These are phyloP conservation scores for Spheniscus humboldti DNA, from an alignment of 2,797 vertebrate species.

Conservation along the genomic window DNA sequence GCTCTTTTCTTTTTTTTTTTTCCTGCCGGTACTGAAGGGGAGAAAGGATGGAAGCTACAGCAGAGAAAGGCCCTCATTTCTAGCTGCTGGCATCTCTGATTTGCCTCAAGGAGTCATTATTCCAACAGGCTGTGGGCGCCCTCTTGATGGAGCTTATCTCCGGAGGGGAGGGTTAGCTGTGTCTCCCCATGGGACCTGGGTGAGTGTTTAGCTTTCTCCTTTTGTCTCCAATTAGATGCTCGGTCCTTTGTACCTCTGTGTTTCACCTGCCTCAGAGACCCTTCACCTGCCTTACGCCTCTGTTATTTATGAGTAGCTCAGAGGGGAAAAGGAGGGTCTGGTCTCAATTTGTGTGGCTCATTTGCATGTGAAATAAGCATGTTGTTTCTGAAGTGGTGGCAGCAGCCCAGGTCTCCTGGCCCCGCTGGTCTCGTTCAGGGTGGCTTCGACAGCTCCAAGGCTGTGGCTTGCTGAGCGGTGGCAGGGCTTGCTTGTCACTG, in stretches of 20 bases:
- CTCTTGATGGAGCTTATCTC: conserved; percentile 1
- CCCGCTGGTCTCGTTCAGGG: not conserved
- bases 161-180: not conserved
- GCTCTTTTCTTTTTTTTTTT: not conserved
- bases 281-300: not conserved
- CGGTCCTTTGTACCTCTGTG: not conserved
- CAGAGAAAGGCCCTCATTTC: not conserved
- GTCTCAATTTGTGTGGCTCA: not conserved
- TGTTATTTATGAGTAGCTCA: not conserved
- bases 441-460: not conserved
- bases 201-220: conserved; percentile 11
- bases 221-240: not conserved
- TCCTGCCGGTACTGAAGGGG: not conserved
- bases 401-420: not conserved
- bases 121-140: not conserved
- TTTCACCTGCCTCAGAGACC: not conserved
- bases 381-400: not conserved
- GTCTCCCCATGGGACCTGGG: not conserved
- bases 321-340: not conserved
- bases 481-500: not conserved
- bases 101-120: not conserved
- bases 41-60: not conserved
- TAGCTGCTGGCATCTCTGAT: not conserved
- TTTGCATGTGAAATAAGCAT: conserved; percentile 1
- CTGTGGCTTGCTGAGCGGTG: not conserved